Evolutionary conservation across 2,888 invertebrate species (phyloP).

Genomic region (Chymomyza procnemis): DNA sequence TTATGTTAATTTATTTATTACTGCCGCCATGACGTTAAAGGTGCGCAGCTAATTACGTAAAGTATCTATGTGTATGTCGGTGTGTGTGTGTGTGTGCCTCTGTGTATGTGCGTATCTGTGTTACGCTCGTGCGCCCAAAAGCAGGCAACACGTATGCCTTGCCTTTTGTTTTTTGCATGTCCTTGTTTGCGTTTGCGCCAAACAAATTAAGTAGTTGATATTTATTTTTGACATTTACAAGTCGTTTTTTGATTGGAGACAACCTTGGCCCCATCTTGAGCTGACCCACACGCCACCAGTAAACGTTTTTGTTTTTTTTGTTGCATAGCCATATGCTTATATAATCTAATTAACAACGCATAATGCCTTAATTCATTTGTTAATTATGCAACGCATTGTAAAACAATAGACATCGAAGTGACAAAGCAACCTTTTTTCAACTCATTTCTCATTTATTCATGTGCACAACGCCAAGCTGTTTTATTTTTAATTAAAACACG

Average conservation of each 20-base stretch:
- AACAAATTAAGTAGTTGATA: constrained; percentile 45
- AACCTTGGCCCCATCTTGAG: background rate
- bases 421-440: background rate
- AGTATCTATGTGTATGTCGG: background rate
- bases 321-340: background rate
- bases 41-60: constrained; percentile 58
- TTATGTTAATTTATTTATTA: constrained; percentile 72
- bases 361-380: constrained; percentile 22
- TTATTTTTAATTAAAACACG: constrained; percentile 65
- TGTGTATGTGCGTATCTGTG: background rate
- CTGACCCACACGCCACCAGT: constrained; percentile 41
- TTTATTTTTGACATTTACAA: constrained; percentile 58
- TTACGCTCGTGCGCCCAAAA: background rate
- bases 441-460: background rate
- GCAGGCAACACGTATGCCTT: background rate
- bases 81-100: background rate
- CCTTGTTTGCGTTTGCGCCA: constrained; percentile 3
- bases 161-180: background rate
- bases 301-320: constrained; percentile 2
- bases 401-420: background rate
- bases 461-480: background rate
- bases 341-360: background rate
- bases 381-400: background rate
- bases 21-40: constrained; percentile 34
- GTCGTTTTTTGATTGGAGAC: constrained; percentile 63